These are phyloP conservation scores for Nemapogon koenigi DNA, from an alignment of 2,888 invertebrate species.

Conservation along the genomic window DNA sequence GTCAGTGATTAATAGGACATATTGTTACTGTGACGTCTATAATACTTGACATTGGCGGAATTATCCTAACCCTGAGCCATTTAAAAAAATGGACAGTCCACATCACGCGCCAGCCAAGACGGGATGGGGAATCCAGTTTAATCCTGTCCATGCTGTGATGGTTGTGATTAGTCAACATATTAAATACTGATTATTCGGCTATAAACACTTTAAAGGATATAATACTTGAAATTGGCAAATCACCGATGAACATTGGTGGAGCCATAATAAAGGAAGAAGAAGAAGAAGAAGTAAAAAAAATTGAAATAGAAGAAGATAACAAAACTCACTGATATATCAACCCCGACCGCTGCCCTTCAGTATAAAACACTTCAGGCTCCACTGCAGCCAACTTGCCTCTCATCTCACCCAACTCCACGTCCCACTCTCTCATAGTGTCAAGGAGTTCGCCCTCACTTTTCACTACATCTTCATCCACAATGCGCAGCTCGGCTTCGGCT, in stretches of 20 bases:
- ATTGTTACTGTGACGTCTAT: no score
- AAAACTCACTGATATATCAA: background rate
- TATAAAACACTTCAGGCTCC: conserved; percentile 17
- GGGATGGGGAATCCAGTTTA: no score
- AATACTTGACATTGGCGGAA: background rate
- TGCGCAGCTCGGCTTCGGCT: background rate
- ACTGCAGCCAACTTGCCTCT: conserved; percentile 19
- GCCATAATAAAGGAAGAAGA: no score
- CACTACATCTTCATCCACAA: conserved; percentile 24
- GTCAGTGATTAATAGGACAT: no score
- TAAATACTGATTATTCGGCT: no score
- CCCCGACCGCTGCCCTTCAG: conserved; percentile 16
- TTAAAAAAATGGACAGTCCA: conserved; percentile 6
- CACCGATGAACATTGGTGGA: no score
- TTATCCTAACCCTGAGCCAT: background rate
- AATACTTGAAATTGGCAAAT: no score
- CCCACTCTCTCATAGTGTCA: conserved; percentile 27
- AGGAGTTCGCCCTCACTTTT: conserved; percentile 26
- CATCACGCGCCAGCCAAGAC: no score
- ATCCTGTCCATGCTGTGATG: no score
- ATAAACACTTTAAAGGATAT: no score
- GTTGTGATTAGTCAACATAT: no score
- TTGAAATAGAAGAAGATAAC: background rate
- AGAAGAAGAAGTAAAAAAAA: background rate
- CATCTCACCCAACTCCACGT: conserved; percentile 23